phyloP scores from a whole-genome alignment of 2,113 vertebrate genomes.

The Pteropus alecto region DNA sequence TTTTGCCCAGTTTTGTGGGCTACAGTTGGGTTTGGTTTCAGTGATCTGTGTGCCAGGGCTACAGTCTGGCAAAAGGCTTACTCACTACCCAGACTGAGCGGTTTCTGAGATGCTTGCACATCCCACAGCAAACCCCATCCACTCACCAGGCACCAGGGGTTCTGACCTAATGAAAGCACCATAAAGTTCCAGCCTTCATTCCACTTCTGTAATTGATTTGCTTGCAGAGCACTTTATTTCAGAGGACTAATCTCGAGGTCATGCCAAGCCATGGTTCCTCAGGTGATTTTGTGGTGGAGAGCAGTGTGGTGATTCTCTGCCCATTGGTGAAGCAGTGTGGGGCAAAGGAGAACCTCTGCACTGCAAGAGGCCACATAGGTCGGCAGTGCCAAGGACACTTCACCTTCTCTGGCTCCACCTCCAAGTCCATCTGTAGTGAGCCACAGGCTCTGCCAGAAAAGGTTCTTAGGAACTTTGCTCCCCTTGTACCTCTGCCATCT shows the following conservation, averaged over 20 bases:
- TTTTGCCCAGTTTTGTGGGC: not conserved
- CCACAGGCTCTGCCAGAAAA: not conserved
- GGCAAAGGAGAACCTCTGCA: not conserved
- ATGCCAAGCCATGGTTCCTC: not conserved
- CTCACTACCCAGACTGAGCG: not conserved
- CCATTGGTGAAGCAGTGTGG: not conserved
- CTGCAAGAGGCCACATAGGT: not conserved
- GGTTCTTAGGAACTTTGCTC: not conserved
- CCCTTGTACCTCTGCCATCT: not conserved
- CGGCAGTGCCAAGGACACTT: not conserved
- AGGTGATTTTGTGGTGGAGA: not conserved
- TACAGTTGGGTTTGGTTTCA: not conserved
- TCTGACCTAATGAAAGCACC: not conserved
- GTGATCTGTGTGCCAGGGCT: not conserved
- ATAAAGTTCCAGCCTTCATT: not conserved
- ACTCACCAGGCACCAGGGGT: not conserved
- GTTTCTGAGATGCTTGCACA: not conserved
- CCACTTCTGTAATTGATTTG: not conserved
- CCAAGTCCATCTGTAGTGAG: not conserved
- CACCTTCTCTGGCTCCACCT: not conserved
- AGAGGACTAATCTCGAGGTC: not conserved
- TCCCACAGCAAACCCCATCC: not conserved
- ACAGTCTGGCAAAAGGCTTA: not conserved
- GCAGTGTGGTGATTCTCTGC: not conserved
- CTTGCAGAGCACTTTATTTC: not conserved